Evolutionary conservation across 2,888 invertebrate species (phyloP), one percentile per base, ranked within the genome.

Genomic region (Philaethria dido): DNA sequence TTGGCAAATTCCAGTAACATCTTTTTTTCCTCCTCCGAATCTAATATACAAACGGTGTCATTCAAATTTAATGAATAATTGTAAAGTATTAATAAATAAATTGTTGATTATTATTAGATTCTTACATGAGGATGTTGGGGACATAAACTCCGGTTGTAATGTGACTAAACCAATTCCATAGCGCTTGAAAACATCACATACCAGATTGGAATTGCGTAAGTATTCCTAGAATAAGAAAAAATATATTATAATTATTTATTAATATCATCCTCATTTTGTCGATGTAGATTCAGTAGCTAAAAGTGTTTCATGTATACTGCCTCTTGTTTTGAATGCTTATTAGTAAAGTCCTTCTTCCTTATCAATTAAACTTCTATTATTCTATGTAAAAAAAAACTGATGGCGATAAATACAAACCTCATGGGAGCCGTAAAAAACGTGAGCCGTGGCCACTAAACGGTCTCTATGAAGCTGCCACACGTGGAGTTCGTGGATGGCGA

Each of bases 401-500:
- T n/a, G n/a, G n/a, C n/a, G n/a, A n/a, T 33, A 8, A 33, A 33
- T 22, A 2, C 50, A 11, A 11, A 92, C 92, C 80, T 89, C 83
- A 55, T 88, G 89, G 0, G 92, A 87, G 65, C 77, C 79, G 68
- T 92, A 92, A 6, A 83, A 85, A 50, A 98, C 95, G 79, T 98
- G 98, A 3, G 96, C 96, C 0, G 98, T 98, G 22, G 97, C 97
- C 59, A 98, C 96, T 44, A 96, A 94, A 84, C 95, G 95, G 75
- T 95, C 94, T 0, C 96, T 94, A 4, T 97, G 96, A 70, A 98
- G 88, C 76, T 97, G 96, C 98, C 98, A 98, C 22, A 98, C 96
- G 80, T 98, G 98, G 48, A 98, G 93, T 86, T 98, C 98, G 80
- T 98, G 98, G 20, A 98, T 95, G 78, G 92, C 92, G 25, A 91